Base-by-base conservation (phyloP, 2,113 vertebrate genomes). In the Symphodus melops region DNA sequence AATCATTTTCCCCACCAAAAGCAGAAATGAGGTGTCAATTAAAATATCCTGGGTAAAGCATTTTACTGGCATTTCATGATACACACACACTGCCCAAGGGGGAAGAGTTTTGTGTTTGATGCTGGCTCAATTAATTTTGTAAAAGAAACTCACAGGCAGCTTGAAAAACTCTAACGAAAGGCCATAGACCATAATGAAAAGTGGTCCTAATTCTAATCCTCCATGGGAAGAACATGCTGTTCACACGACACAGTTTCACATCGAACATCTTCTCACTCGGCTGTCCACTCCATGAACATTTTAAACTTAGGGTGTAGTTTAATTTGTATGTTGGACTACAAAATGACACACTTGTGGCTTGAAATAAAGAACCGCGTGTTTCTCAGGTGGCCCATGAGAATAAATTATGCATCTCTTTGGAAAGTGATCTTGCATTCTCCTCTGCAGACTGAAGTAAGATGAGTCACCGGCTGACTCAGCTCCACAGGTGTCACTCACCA, bases 381-480 rank as follows among this genome's bases (percentile, higher is more conserved):
- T 72, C 74, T 86, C 64, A 81, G 75, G 28, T 51, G 52, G 28
- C 42, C 54, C 42, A 69, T 51, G 19, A 17, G 39, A 72, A 83
- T 94, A 49, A 92, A 93, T 94, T 84, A 92, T 93, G 73, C 63
- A 94, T 68, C 44, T 28, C 6, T 3, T 48, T 61, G 78, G 83
- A 91, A 93, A 91, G 83, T 83, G 87, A 94, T 91, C 87, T 81
- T 71, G 44, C 25, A 66, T 19, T 48, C 60, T 49, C 61, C 64
- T 48, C 64, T 63, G 73, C 62, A 59, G 79, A 66, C 69, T 41
- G 69, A 10, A 20, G 91, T 87, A 80, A 88, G 84, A 85, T 12
- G 72, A 90, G 65, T 66, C 49, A 74, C 17, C 71, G 63, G 55
- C 76, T 76, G 59, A 85, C 71, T 85, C 67, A 57, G 52, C 75